Evolutionary conservation across 1,140 invertebrate genomes (phyloP).

Genomic region (Halesus radiatus): DNA sequence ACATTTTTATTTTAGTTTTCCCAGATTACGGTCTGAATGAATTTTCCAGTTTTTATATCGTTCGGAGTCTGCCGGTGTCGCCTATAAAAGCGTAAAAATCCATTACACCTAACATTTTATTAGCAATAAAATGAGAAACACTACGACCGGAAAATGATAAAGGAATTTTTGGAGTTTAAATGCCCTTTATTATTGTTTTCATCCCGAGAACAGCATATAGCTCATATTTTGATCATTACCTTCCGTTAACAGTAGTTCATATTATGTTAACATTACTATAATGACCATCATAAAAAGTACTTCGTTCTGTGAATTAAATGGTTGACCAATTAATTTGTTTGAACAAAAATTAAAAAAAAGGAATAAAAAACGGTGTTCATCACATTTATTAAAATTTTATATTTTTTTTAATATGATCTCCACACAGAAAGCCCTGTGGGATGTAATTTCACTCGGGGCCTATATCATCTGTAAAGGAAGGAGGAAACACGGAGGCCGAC

Average conservation of each 20-base stretch:
- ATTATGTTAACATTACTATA: too few relatives aligned
- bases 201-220: background rate
- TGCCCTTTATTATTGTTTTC: slow-evolving; percentile 15
- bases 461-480: too few relatives aligned
- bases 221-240: background rate
- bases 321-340: too few relatives aligned
- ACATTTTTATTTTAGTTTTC: slow-evolving; percentile 36
- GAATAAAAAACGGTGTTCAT: too few relatives aligned
- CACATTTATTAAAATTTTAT: too few relatives aligned
- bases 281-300: too few relatives aligned
- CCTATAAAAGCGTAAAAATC: slow-evolving; percentile 48
- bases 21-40: slow-evolving; percentile 31
- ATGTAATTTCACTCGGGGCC: too few relatives aligned
- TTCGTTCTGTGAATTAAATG: too few relatives aligned
- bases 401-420: too few relatives aligned
- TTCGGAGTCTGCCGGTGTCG: slow-evolving; percentile 14
- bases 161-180: slow-evolving; percentile 32
- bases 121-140: slow-evolving; percentile 35
- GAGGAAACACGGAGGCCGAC: too few relatives aligned
- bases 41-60: slow-evolving; percentile 34
- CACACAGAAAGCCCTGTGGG: too few relatives aligned
- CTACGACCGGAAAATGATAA: slow-evolving; percentile 36
- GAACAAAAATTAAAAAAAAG: too few relatives aligned
- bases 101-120: slow-evolving; percentile 51
- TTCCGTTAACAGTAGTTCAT: background rate